Evolutionary conservation across 1,140 invertebrate genomes (phyloP).

Genomic region (Agrypnia vestita): DNA sequence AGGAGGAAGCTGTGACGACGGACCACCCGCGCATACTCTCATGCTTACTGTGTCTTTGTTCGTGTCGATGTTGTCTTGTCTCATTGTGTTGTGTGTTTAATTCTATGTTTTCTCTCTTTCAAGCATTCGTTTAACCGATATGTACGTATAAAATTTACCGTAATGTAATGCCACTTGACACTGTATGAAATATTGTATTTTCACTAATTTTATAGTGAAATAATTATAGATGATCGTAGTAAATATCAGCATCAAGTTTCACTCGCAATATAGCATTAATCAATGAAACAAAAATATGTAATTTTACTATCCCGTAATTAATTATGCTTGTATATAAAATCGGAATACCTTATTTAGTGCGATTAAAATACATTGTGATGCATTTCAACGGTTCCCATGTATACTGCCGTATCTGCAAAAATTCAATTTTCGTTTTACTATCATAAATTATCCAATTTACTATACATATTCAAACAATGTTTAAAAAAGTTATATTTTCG

Average conservation of each 20-base stretch:
- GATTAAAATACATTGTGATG: too few relatives aligned
- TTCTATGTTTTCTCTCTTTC: slow-evolving; percentile 31
- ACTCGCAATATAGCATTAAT: background rate
- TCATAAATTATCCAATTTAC: too few relatives aligned
- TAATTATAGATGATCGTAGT: slow-evolving; percentile 11
- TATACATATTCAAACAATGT: too few relatives aligned
- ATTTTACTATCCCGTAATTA: background rate
- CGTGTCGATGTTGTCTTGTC: slow-evolving; percentile 13
- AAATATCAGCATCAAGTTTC: slow-evolving; percentile 4
- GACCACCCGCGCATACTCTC: background rate
- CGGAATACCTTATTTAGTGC: too few relatives aligned
- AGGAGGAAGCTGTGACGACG: too few relatives aligned
- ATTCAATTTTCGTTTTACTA: too few relatives aligned
- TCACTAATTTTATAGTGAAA: slow-evolving; percentile 21
- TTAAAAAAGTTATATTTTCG: too few relatives aligned
- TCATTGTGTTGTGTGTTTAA: slow-evolving; percentile 30
- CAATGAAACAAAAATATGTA: background rate
- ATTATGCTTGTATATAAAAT: too few relatives aligned
- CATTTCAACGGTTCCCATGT: too few relatives aligned
- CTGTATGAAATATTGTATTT: slow-evolving; percentile 23
- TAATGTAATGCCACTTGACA: slow-evolving; percentile 23
- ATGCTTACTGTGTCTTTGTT: slow-evolving; percentile 6
- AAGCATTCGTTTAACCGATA: slow-evolving; percentile 34
- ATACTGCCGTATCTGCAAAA: too few relatives aligned
- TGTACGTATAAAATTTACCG: slow-evolving; percentile 16